These are phyloP conservation scores for Acronicta alni DNA, from an alignment of 2,888 invertebrate genomes.

Conservation along the genomic window DNA sequence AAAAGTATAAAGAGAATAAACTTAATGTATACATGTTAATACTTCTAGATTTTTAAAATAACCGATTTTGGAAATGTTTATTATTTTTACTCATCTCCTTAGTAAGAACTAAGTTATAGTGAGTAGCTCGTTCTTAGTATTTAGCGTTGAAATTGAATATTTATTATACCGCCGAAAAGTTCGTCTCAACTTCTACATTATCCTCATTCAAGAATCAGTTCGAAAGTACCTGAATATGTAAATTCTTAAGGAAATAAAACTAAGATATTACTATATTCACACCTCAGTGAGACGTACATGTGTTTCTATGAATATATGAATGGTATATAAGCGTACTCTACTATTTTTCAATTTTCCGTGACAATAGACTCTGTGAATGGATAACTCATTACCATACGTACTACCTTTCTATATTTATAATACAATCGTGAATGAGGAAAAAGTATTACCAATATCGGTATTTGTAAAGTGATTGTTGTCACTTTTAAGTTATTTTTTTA, in stretches of 20 bases:
- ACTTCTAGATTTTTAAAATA: no score
- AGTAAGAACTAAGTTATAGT: not conserved
- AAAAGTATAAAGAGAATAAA: no score
- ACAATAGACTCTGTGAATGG: constrained; percentile 80
- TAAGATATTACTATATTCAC: constrained; percentile 59
- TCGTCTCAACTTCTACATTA: not conserved
- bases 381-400: constrained; percentile 69
- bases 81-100: no score
- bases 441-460: constrained; percentile 23
- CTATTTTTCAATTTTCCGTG: constrained; percentile 87
- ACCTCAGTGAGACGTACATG: constrained; percentile 52
- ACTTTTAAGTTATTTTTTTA: not conserved
- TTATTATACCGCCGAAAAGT: constrained; percentile 16
- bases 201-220: constrained; percentile 29
- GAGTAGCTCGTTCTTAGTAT: constrained; percentile 8
- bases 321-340: constrained; percentile 70
- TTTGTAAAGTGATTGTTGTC: constrained; percentile 27
- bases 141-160: constrained; percentile 31
- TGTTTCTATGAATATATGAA: constrained; percentile 85
- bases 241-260: constrained; percentile 42
- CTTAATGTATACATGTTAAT: no score
- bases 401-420: constrained; percentile 41
- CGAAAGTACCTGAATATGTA: constrained; percentile 25
- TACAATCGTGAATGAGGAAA: constrained; percentile 45
- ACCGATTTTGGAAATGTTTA: no score